phyloP scores from a whole-genome alignment of 2,797 vertebrate genomes.

The Gallinago stenura region DNA sequence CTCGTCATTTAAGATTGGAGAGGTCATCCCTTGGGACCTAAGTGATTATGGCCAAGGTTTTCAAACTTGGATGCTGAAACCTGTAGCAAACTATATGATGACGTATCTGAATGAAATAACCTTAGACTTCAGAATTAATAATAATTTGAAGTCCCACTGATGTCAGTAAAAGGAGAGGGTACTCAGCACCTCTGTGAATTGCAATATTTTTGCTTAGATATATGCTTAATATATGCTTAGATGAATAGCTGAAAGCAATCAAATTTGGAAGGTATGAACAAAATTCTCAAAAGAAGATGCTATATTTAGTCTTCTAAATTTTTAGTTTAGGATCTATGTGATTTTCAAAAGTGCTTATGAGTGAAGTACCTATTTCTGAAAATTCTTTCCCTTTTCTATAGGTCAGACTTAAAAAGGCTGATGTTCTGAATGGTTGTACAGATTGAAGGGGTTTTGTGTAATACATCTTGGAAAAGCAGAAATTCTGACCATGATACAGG shows the following conservation, averaged over 20 bases:
- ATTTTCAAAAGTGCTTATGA: background rate
- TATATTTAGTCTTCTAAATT: background rate
- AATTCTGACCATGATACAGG: background rate
- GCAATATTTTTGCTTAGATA: background rate
- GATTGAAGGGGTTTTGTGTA: background rate
- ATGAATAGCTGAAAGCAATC: background rate
- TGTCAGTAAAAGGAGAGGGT: background rate
- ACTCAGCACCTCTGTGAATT: background rate
- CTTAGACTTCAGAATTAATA: background rate
- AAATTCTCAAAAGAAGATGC: background rate
- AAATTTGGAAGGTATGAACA: background rate
- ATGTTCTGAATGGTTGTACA: background rate
- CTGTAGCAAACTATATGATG: background rate
- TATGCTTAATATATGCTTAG: too few species aligned
- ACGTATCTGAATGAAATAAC: background rate
- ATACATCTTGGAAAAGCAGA: background rate
- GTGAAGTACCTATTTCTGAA: background rate
- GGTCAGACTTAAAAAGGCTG: background rate
- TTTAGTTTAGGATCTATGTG: background rate
- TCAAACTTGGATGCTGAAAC: constrained; percentile 2
- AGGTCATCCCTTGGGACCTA: constrained; percentile 1
- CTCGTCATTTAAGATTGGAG: constrained; percentile 8
- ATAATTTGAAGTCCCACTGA: background rate
- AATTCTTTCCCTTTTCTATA: background rate
- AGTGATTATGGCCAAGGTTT: constrained; percentile 10